These are phyloP conservation scores for Cheilosia vernalis DNA, from an alignment of 2,888 invertebrate species.

Conservation along the genomic window DNA sequence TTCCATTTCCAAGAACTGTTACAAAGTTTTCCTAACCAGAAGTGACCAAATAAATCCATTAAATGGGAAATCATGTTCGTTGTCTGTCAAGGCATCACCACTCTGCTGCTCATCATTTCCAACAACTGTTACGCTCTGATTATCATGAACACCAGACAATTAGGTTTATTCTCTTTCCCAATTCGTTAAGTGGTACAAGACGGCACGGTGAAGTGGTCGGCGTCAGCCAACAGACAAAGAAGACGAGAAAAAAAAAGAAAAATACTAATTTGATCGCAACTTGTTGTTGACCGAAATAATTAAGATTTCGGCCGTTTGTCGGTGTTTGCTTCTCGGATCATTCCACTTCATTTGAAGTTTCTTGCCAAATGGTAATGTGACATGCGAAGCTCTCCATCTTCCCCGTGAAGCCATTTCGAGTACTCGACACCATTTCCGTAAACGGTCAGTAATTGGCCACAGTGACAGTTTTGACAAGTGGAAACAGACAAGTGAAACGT, in stretches of 20 bases:
- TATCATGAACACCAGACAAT: conserved; percentile 30
- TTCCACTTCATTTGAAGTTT: conserved; percentile 23
- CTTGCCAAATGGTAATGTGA: conserved; percentile 33
- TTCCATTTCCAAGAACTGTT: no score
- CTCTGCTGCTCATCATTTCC: conserved; percentile 14
- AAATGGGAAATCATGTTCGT: neutral
- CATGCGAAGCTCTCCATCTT: conserved; percentile 42
- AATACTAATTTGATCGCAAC: conserved; percentile 26
- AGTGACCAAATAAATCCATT: no score
- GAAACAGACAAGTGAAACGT: conserved; percentile 32
- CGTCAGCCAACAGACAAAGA: neutral
- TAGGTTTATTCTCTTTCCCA: conserved; percentile 13
- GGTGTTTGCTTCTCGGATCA: conserved; percentile 3
- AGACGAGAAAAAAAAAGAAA: neutral
- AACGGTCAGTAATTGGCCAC: no score
- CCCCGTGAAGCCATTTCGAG: neutral
- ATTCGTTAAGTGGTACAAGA: conserved; percentile 3
- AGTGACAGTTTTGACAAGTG: no score
- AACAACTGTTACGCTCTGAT: conserved; percentile 38
- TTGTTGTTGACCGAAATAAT: conserved; percentile 20
- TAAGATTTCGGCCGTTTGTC: conserved; percentile 3
- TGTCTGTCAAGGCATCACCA: conserved; percentile 7
- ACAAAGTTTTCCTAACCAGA: neutral
- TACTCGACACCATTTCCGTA: conserved; percentile 1
- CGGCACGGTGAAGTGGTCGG: neutral